A percentile compares a stretch with the other conserved stretches of the same genome.
These are phyloP conservation scores for Excalfactoria chinensis DNA, from an alignment of 2,113 vertebrate genomes.

Conservation along the genomic window DNA sequence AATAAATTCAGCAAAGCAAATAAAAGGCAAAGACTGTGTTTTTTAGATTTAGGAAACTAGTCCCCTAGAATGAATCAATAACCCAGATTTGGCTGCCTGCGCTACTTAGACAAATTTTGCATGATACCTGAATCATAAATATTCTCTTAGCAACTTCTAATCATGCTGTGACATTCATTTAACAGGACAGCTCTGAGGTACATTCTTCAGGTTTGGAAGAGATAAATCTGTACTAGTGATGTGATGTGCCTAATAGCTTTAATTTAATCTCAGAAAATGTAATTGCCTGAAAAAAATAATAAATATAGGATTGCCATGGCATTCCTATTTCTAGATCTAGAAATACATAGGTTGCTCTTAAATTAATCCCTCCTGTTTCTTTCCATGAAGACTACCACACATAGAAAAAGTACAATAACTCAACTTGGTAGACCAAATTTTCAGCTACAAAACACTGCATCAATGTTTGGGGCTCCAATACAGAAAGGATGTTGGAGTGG, in stretches of 20 bases:
- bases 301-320: background rate
- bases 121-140: background rate
- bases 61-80: background rate
- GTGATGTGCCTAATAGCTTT: background rate
- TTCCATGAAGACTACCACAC: too few species aligned
- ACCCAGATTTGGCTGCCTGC: background rate
- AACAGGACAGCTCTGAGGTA: background rate
- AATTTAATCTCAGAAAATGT: background rate
- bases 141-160: background rate
- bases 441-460: too few species aligned
- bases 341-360: background rate
- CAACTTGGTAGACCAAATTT: too few species aligned
- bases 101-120: background rate
- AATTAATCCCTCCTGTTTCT: too few species aligned
- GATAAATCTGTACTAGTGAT: background rate
- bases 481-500: too few species aligned
- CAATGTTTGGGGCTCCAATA: too few species aligned
- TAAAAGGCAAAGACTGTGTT: background rate
- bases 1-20: background rate
- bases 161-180: background rate
- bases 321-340: background rate
- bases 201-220: background rate
- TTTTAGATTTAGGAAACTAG: background rate
- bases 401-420: too few species aligned
- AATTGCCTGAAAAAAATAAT: background rate